Conservation (phyloP, 1,140 invertebrate species). For the Mercenaria mercenaria region DNA sequence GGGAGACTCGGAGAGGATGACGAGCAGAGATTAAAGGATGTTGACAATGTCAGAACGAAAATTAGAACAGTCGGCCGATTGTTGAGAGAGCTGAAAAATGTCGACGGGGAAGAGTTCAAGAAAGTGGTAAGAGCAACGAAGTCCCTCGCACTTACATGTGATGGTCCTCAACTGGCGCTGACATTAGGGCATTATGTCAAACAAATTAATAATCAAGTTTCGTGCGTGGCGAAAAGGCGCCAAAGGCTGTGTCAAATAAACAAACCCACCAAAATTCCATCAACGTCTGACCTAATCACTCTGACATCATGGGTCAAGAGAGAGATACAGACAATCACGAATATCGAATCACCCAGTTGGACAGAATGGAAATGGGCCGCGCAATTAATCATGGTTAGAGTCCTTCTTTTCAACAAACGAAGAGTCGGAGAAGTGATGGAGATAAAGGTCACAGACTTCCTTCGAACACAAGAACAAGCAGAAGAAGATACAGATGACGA, state of each 20-base stretch:
- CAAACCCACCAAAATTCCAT: conserved; percentile 15
- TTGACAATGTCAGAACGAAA: conserved; percentile 61
- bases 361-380: conserved; percentile 3
- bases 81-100: conserved; percentile 30
- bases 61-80: conserved; percentile 48
- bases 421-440: conserved; percentile 50
- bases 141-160: background rate
- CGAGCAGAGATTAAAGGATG: conserved; percentile 37
- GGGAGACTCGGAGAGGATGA: conserved; percentile 1
- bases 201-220: conserved; percentile 53
- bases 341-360: background rate
- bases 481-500: background rate
- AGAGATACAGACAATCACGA: background rate
- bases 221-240: conserved; percentile 34
- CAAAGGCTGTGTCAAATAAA: conserved; percentile 35
- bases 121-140: conserved; percentile 12
- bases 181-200: conserved; percentile 52
- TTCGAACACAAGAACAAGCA: background rate
- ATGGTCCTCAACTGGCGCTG: conserved; percentile 43
- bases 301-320: conserved; percentile 11
- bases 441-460: conserved; percentile 46
- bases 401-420: conserved; percentile 60
- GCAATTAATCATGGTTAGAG: conserved; percentile 38
- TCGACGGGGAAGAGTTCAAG: background rate
- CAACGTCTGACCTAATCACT: conserved; percentile 32